Conservation (phyloP, 1,140 invertebrate species). For the Apis cerana region DNA sequence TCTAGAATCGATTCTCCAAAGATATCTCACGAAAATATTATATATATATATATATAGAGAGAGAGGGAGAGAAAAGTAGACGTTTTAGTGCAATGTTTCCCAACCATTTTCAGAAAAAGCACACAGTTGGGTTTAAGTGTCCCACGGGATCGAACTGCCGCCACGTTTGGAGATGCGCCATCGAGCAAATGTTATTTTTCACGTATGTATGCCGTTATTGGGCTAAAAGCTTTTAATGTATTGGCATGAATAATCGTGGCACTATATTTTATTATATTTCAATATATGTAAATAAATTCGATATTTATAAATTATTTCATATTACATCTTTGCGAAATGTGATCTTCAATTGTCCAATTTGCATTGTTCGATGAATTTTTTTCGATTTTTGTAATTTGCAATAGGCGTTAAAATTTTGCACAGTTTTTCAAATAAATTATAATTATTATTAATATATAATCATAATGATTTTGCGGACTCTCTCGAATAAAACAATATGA, state of each 20-base stretch:
- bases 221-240: conserved; percentile 43
- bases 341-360: too few species aligned
- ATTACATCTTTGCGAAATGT: neutral
- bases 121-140: conserved; percentile 97
- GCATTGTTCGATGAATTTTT: too few species aligned
- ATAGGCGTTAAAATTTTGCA: too few species aligned
- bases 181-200: conserved; percentile 98
- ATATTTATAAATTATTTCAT: neutral
- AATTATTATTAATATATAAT: too few species aligned
- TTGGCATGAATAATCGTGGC: conserved; percentile 13
- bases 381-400: too few species aligned
- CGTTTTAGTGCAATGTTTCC: conserved; percentile 65
- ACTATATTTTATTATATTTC: neutral
- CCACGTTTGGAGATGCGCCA: conserved; percentile 97
- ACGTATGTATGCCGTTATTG: conserved; percentile 87
- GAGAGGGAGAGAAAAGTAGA: conserved; percentile 10
- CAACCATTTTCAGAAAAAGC: conserved; percentile 91
- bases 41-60: too few species aligned
- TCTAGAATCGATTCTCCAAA: too few species aligned
- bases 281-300: neutral
- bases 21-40: too few species aligned
- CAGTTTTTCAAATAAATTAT: too few species aligned
- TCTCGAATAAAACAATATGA: too few species aligned
- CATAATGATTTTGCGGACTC: too few species aligned
- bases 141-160: conserved; percentile 93